Conservation (phyloP, 2,888 invertebrate species). For the Congeria kusceri region DNA sequence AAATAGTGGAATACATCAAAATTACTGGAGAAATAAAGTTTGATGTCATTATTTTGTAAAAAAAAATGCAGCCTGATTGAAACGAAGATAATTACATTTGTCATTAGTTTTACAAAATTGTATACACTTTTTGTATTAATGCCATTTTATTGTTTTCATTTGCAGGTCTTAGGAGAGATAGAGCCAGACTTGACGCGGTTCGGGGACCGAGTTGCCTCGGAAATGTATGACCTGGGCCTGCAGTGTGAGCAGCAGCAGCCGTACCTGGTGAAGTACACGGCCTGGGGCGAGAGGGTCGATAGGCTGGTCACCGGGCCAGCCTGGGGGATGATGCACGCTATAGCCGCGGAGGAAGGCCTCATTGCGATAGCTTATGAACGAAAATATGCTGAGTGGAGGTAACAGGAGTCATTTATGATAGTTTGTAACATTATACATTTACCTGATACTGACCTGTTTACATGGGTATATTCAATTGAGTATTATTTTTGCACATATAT, state of each 20-base stretch:
- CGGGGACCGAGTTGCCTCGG: slow-evolving; percentile 86
- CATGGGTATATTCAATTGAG: no score
- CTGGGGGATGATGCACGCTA: slow-evolving; percentile 86
- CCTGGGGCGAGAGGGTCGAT: slow-evolving; percentile 87
- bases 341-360: slow-evolving; percentile 87
- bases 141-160: slow-evolving; percentile 2
- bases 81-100: no score
- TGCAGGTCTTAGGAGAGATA: slow-evolving; percentile 79
- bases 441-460: no score
- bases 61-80: no score
- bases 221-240: slow-evolving; percentile 85
- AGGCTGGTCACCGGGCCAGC: slow-evolving; percentile 86
- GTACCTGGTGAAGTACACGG: slow-evolving; percentile 85
- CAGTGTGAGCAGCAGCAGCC: slow-evolving; percentile 87
- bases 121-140: neutral
- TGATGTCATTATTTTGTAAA: no score
- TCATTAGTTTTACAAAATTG: no score
- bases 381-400: slow-evolving; percentile 84
- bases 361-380: slow-evolving; percentile 86
- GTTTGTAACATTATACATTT: no score
- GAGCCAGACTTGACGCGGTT: slow-evolving; percentile 86
- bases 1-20: no score
- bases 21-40: no score
- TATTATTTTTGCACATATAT: no score
- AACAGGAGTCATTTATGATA: no score